Percentiles rank a stretch among this genome's conserved stretches.
phyloP scores from a whole-genome alignment of 2,113 vertebrate genomes.

The Phrynosoma platyrhinos region DNA sequence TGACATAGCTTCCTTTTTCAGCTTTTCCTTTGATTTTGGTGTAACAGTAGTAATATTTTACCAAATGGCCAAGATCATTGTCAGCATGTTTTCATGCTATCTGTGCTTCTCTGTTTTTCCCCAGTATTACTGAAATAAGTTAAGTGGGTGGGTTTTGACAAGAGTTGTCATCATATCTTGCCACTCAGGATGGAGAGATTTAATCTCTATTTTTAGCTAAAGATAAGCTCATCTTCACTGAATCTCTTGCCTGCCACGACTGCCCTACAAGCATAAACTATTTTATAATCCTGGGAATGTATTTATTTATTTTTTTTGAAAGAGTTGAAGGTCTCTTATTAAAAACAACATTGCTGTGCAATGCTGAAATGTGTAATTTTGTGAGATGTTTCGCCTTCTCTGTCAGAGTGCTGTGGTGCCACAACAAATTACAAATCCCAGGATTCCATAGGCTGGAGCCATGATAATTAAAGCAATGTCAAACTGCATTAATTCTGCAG shows the following conservation, averaged over 20 bases:
- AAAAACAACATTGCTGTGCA: background rate
- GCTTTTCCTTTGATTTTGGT: constrained; percentile 11
- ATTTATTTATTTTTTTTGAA: background rate
- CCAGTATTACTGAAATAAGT: background rate
- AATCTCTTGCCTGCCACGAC: background rate
- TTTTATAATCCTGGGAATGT: background rate
- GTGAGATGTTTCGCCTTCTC: too few species aligned
- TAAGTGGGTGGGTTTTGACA: background rate
- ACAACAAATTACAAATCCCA: too few species aligned
- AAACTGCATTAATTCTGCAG: too few species aligned
- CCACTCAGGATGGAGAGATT: background rate
- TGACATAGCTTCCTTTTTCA: constrained; percentile 26
- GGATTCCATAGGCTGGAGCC: too few species aligned
- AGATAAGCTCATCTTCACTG: background rate
- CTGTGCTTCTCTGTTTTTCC: background rate
- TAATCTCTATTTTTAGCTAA: background rate
- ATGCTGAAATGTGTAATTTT: too few species aligned
- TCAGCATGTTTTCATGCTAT: background rate
- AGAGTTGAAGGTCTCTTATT: background rate
- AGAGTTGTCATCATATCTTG: background rate
- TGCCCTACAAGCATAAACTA: background rate
- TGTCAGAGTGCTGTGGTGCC: too few species aligned
- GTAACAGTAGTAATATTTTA: constrained; percentile 25
- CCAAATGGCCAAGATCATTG: constrained; percentile 33
- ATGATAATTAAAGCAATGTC: too few species aligned